phyloP scores from a whole-genome alignment of 2,888 invertebrate genomes.

The Troides aeacus region DNA sequence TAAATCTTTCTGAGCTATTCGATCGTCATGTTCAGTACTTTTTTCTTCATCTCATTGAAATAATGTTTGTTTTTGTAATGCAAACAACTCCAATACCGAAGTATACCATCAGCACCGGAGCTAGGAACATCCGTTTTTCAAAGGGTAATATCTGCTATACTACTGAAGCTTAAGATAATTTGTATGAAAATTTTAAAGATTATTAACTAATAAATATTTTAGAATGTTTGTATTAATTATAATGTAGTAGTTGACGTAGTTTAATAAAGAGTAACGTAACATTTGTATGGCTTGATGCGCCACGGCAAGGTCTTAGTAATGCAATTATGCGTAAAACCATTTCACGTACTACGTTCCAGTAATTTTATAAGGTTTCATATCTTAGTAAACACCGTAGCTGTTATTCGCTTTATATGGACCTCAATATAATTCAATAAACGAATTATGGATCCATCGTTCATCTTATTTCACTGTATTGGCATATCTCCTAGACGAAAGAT shows the following conservation, averaged over 20 bases:
- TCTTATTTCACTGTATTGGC: no score
- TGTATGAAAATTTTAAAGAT: no score
- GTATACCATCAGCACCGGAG: no score
- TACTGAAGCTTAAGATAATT: no score
- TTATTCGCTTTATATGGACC: not conserved
- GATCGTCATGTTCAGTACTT: not conserved
- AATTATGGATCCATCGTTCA: no score
- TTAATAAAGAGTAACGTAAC: slow-evolving; percentile 21
- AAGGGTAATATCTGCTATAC: no score
- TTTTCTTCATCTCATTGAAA: not conserved
- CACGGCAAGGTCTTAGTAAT: slow-evolving; percentile 32
- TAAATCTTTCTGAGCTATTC: not conserved
- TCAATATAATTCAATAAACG: no score
- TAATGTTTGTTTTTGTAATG: no score
- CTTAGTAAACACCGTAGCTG: not conserved
- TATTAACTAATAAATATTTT: no score
- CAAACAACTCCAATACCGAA: no score
- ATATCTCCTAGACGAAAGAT: no score
- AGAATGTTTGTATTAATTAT: not conserved
- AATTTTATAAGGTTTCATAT: slow-evolving; percentile 26
- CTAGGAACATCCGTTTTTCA: no score
- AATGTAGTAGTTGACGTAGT: slow-evolving; percentile 10
- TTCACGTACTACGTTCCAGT: slow-evolving; percentile 23
- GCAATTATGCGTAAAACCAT: slow-evolving; percentile 36
- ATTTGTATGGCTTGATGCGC: slow-evolving; percentile 27